A percentile compares a stretch with the other conserved stretches of the same genome.
phyloP scores from a whole-genome alignment of 2,113 vertebrate genomes.

The Neodon shergylaensis region DNA sequence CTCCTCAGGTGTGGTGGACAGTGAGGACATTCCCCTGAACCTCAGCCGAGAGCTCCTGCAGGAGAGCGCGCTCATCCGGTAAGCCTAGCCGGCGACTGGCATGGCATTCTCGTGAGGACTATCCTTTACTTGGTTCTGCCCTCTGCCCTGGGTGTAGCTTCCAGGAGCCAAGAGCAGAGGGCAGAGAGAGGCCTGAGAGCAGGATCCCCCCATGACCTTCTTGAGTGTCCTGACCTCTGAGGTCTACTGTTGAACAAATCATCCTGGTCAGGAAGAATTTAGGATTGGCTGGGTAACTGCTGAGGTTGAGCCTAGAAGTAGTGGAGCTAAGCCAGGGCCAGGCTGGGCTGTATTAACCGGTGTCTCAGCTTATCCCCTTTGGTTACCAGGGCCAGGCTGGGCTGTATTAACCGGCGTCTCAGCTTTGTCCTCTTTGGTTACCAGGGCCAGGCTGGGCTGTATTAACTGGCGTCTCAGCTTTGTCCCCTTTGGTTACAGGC shows the following conservation, averaged over 20 bases:
- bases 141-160: background rate
- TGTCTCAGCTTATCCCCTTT: background rate
- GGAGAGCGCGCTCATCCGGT: slow-evolving; percentile 97
- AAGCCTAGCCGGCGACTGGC: background rate
- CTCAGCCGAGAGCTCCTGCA: slow-evolving; percentile 98
- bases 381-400: too few relatives aligned
- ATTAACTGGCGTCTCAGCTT: background rate
- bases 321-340: background rate
- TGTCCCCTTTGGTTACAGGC: background rate
- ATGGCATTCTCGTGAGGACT: background rate
- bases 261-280: background rate
- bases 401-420: rapidly evolving
- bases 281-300: background rate
- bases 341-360: rapidly evolving
- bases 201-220: background rate
- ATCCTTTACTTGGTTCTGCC: background rate
- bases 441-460: too few relatives aligned
- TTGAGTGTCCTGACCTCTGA: background rate
- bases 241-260: background rate
- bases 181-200: background rate
- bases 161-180: background rate
- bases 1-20: slow-evolving; percentile 96
- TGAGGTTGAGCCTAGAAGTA: too few relatives aligned
- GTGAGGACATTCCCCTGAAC: slow-evolving; percentile 98
- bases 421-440: too few relatives aligned